Percentiles rank a stretch among this genome's conserved stretches.
Conservation (phyloP, 2,888 invertebrate species). For the Harpalus rubripes region DNA sequence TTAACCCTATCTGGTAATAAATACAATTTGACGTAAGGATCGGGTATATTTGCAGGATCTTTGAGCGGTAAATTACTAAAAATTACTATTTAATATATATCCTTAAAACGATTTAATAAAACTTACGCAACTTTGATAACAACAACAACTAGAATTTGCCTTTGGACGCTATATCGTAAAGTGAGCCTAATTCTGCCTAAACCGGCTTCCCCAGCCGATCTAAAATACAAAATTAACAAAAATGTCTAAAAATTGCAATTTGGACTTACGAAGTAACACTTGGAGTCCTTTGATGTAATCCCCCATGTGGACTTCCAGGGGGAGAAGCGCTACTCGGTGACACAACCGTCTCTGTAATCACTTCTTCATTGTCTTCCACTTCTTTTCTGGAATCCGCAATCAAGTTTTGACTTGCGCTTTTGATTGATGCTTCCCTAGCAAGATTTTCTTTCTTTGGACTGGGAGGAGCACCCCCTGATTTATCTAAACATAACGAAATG, state of each 20-base stretch:
- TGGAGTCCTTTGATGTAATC: slow-evolving; percentile 75
- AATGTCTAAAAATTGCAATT: neutral
- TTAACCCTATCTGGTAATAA: slow-evolving; percentile 90
- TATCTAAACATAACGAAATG: slow-evolving; percentile 37
- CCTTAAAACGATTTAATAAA: slow-evolving; percentile 57
- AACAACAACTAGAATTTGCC: slow-evolving; percentile 90
- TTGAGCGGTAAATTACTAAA: slow-evolving; percentile 88
- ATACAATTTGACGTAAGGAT: slow-evolving; percentile 94
- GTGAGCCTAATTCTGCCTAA: slow-evolving; percentile 91
- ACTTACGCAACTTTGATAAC: slow-evolving; percentile 95
- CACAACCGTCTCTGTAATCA: slow-evolving; percentile 73
- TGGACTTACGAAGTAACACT: slow-evolving; percentile 75
- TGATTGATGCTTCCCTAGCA: slow-evolving; percentile 55
- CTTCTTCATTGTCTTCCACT: slow-evolving; percentile 73
- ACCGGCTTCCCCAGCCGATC: slow-evolving; percentile 86
- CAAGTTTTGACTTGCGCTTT: slow-evolving; percentile 51
- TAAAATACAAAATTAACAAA: slow-evolving; percentile 70
- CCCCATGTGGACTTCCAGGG: slow-evolving; percentile 73
- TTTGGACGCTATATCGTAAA: slow-evolving; percentile 89
- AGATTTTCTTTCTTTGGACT: slow-evolving; percentile 55
- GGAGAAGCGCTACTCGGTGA: slow-evolving; percentile 71
- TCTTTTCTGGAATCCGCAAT: slow-evolving; percentile 64
- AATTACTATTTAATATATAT: slow-evolving; percentile 47
- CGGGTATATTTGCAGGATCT: slow-evolving; percentile 91
- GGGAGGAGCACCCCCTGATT: slow-evolving; percentile 30